Conservation (phyloP, 2,888 invertebrate genomes). For the Acheta domesticus region DNA sequence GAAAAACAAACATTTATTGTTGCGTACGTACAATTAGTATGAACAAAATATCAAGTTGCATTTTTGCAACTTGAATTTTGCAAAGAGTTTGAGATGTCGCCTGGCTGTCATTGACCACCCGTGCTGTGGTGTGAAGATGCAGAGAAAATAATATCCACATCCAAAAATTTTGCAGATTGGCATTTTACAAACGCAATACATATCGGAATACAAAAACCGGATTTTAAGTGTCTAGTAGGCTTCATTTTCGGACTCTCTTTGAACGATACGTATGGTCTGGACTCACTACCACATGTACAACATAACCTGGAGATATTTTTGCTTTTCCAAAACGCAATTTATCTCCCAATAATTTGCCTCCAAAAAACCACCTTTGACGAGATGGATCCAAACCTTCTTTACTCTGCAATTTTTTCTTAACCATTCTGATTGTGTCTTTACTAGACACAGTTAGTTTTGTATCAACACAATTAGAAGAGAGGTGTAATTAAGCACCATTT, state of each 20-base stretch:
- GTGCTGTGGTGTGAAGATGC: too few species aligned
- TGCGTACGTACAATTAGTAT: too few species aligned
- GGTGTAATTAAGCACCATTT: conserved; percentile 71
- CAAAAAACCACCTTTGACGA: conserved; percentile 92
- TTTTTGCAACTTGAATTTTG: too few species aligned
- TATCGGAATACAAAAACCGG: too few species aligned
- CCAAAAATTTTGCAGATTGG: too few species aligned
- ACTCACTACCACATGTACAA: conserved; percentile 88
- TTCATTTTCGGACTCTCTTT: conserved; percentile 36
- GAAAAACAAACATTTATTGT: too few species aligned
- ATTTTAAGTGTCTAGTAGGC: too few species aligned
- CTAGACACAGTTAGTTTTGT: conserved; percentile 83
- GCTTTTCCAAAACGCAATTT: conserved; percentile 86
- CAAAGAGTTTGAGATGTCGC: too few species aligned
- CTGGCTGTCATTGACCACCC: too few species aligned
- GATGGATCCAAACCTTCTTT: conserved; percentile 82
- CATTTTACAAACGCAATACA: too few species aligned
- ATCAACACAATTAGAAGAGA: conserved; percentile 83
- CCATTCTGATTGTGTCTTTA: conserved; percentile 82
- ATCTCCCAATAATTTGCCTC: conserved; percentile 87
- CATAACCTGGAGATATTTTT: conserved; percentile 83
- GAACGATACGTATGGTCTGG: conserved; percentile 51
- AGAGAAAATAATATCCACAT: too few species aligned
- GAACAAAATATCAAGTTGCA: too few species aligned
- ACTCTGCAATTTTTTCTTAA: conserved; percentile 89